Evolutionary conservation across 1,140 invertebrate genomes (phyloP).

Genomic region (Stratiolaelaps scimitus): DNA sequence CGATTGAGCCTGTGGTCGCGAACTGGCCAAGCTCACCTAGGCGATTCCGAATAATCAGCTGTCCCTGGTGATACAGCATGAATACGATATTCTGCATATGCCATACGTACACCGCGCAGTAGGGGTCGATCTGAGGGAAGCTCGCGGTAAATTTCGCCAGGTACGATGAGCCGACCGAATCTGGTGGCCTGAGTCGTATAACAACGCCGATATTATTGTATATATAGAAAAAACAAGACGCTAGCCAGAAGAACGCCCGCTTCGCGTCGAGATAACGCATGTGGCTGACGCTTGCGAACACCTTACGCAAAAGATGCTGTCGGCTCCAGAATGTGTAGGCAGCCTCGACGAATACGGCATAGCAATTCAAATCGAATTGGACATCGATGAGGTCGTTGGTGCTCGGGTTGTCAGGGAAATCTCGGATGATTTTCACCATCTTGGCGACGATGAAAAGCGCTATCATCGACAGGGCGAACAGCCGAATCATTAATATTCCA

Average conservation of each 20-base stretch:
- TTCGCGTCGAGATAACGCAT: background rate
- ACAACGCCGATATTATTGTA: background rate
- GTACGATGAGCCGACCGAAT: no score
- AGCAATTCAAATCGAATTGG: background rate
- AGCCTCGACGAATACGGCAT: background rate
- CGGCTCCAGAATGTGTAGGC: background rate
- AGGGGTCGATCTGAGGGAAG: background rate
- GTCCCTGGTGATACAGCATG: background rate
- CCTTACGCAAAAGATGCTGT: background rate
- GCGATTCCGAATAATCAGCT: background rate
- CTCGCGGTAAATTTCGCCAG: no score
- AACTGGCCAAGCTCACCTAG: background rate
- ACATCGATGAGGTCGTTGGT: background rate
- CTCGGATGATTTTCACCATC: background rate
- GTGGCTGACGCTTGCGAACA: background rate
- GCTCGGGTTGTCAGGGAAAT: constrained; percentile 4
- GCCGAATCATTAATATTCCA: background rate
- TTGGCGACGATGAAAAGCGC: background rate
- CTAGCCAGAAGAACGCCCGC: background rate
- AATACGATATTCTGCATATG: background rate
- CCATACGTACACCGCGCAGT: background rate
- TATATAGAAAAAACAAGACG: background rate
- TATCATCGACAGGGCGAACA: background rate
- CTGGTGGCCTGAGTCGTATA: background rate
- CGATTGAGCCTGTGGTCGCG: background rate